A percentile compares a stretch with the other conserved stretches of the same genome.
These are phyloP conservation scores for Natator depressus DNA, from an alignment of 2,113 vertebrate species.

Conservation along the genomic window DNA sequence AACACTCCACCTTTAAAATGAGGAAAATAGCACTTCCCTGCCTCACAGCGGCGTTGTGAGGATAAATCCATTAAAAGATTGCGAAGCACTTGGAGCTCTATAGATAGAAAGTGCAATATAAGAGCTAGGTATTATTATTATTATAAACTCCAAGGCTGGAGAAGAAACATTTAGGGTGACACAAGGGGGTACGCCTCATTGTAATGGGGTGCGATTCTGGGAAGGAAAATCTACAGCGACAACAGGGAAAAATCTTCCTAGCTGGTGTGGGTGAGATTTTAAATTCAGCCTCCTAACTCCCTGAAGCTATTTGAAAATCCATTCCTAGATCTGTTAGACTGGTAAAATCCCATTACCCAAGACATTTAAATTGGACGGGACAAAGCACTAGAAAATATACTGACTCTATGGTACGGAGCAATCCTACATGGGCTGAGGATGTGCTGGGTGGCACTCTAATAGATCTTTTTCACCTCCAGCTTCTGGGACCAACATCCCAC, in stretches of 20 bases:
- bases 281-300: neutral
- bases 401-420: neutral
- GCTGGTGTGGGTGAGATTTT: neutral
- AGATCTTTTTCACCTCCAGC: neutral
- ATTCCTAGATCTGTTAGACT: neutral
- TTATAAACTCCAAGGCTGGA: neutral
- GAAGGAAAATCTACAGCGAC: neutral
- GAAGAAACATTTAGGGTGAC: neutral
- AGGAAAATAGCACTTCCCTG: neutral
- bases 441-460: neutral
- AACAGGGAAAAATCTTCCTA: neutral
- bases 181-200: neutral
- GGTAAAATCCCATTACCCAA: neutral
- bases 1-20: neutral
- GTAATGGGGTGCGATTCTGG: neutral
- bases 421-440: neutral
- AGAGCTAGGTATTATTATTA: neutral
- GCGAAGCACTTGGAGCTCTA: neutral
- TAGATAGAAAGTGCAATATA: too few relatives aligned
- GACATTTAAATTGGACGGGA: neutral
- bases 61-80: neutral
- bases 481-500: neutral
- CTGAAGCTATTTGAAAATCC: neutral
- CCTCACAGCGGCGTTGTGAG: neutral
- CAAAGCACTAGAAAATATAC: neutral